Conservation (phyloP, 2,113 vertebrate species). For the Oreochromis niloticus region DNA sequence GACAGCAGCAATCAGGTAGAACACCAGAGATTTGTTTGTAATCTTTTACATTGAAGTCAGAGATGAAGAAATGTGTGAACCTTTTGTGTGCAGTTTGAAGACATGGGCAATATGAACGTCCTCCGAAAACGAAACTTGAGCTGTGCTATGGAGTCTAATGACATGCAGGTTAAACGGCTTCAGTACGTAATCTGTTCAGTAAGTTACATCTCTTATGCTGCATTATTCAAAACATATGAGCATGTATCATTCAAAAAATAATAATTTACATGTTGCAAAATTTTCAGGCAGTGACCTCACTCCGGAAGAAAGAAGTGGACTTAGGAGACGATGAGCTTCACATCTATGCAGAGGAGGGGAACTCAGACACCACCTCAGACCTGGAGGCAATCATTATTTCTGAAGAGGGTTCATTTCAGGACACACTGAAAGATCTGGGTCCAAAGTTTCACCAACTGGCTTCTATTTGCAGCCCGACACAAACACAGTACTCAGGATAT, state of each 20-base stretch:
- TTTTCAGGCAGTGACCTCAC: neutral
- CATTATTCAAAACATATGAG: neutral
- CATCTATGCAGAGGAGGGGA: neutral
- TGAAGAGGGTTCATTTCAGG: neutral
- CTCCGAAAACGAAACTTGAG: rapidly evolving
- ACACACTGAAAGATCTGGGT: neutral
- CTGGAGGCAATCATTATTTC: neutral
- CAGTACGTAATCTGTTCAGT: neutral
- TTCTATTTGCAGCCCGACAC: neutral
- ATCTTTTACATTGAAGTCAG: neutral
- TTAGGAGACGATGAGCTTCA: neutral
- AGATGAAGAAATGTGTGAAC: neutral
- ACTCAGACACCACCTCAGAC: neutral
- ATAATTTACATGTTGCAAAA: neutral
- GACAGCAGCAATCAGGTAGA: neutral
- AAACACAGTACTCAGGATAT: neutral
- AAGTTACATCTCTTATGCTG: neutral
- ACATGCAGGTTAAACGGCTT: neutral
- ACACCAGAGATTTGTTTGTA: neutral
- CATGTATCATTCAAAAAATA: neutral
- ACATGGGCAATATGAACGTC: neutral
- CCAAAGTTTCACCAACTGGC: neutral
- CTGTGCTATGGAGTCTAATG: neutral
- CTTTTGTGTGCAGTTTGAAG: neutral
- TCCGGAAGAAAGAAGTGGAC: neutral